Evolutionary conservation across 2,888 invertebrate species (phyloP), one percentile per base, ranked within the genome.

Genomic region (Zonitis immaculata): DNA sequence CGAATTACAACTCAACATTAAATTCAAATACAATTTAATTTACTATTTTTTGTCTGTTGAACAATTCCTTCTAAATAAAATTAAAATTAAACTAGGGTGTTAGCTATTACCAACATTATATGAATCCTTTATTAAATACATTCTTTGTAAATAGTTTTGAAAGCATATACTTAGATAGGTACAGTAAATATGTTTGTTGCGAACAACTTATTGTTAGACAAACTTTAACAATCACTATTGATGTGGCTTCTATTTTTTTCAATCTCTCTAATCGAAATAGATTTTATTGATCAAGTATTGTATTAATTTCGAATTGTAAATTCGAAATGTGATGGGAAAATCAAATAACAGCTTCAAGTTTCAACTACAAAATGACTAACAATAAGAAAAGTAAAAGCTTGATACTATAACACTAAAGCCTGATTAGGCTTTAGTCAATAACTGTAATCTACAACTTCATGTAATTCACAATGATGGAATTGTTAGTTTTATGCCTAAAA

Each of bases 401-500:
- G 52, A 55, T 54, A 48, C 54, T 50, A 60, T 60, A 58, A 57
- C 52, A 57, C 58, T n/a, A n/a, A n/a, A n/a, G n/a, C n/a, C n/a
- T n/a, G 56, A 58, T 54, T 57, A 61, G 58, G 63, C 63, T 59
- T 62, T 60, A 56, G 57, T 61, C 63, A 59, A 61, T 62, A 62
- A 61, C 58, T 57, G 57, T 58, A 62, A 61, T 61, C 58, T 56
- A 61, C 61, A 61, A 58, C 55, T 60, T 55, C 42, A 61, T 63
- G 61, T 63, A 61, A 63, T 62, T 63, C 59, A 57, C 57, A 61
- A 63, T 63, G 64, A 66, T 66, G 63, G 62, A 66, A 66, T 63
- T 65, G 65, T 65, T 66, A 66, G 65, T 66, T 66, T 66, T 64
- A 64, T 60, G 62, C 56, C 59, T 61, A 61, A 64, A 63, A 64